Evolutionary conservation across 2,888 invertebrate genomes (phyloP).

Genomic region (Xestobium rufovillosum): DNA sequence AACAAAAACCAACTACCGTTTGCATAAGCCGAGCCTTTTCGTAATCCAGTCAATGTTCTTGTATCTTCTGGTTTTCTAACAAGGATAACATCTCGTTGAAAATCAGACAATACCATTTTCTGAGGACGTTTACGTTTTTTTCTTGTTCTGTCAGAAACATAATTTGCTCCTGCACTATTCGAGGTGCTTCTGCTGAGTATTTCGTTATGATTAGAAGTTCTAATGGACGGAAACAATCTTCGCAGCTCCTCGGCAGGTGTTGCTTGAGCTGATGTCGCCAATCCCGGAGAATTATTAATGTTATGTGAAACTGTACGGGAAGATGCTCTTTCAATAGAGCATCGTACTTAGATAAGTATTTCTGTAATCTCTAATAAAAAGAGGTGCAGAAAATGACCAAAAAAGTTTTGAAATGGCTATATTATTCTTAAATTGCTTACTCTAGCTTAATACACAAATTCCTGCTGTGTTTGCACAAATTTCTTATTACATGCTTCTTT

Average conservation of each 20-base stretch:
- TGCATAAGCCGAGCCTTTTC: slow-evolving; percentile 3
- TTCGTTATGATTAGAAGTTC: background rate
- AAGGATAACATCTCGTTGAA: slow-evolving; percentile 1
- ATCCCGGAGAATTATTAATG: no score
- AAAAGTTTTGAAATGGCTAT: no score
- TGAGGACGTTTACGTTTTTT: background rate
- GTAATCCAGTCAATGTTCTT: slow-evolving; percentile 1
- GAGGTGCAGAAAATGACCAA: no score
- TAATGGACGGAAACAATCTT: background rate
- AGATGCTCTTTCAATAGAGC: no score
- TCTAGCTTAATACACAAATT: no score
- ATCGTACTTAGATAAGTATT: no score
- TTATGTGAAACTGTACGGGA: no score
- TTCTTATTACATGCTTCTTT: no score
- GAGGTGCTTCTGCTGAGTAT: slow-evolving; percentile 3
- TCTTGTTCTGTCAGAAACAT: background rate
- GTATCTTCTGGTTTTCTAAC: slow-evolving; percentile 2
- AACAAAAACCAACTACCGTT: slow-evolving; percentile 1
- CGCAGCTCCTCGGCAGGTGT: slow-evolving; percentile 2
- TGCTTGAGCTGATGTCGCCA: slow-evolving; percentile 1
- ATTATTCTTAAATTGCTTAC: no score
- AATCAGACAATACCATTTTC: slow-evolving; percentile 1
- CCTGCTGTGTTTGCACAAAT: no score
- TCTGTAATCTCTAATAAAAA: no score
- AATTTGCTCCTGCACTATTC: background rate